Evolutionary conservation across 2,888 invertebrate species (phyloP), one percentile per base, ranked within the genome.

Genomic region (Acanthosepion pharaonis): DNA sequence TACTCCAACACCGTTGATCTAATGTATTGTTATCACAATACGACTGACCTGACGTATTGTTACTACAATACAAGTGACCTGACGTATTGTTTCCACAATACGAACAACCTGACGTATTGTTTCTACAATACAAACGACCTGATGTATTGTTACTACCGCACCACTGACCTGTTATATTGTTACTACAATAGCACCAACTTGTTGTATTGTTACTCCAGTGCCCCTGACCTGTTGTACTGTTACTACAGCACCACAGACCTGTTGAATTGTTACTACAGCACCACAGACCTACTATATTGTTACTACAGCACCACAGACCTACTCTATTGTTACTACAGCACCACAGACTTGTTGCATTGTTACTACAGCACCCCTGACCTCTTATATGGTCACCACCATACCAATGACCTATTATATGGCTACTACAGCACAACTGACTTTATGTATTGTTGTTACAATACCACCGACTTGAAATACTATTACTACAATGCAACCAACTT

Each of bases 1-100:
- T 78, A 78, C 78, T 78, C 78, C 78, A 78, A 78, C 78, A 78
- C 78, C 78, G 78, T 78, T 78, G 78, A 78, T 78, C 78, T 78
- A 78, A 78, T 78, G 78, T 78, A 78, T 78, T 78, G 78, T 78
- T 78, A 78, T 11, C 78, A 78, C 78, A 78, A 78, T 78, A 78
- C 78, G 78, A 78, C 78, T 78, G 78, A 78, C 78, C 78, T 78
- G n/a, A 78, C 78, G 78, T 78, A 78, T 78, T 78, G 78, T 78
- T 78, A 78, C 78, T 78, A 78, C 78, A 78, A 78, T 78, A 78
- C 78, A 78, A 78, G 33, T 78, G 78, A 78, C 78, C 78, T 78
- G 33, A 78, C 78, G 78, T 78, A 78, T 78, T 78, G 78, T 78
- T 78, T 78, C n/a, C 78, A 78, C 78, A 78, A 78, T 78, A 78